Evolutionary conservation across 1,140 invertebrate species (phyloP), one percentile per base, ranked within the genome.

Genomic region (Globodera rostochiensis): DNA sequence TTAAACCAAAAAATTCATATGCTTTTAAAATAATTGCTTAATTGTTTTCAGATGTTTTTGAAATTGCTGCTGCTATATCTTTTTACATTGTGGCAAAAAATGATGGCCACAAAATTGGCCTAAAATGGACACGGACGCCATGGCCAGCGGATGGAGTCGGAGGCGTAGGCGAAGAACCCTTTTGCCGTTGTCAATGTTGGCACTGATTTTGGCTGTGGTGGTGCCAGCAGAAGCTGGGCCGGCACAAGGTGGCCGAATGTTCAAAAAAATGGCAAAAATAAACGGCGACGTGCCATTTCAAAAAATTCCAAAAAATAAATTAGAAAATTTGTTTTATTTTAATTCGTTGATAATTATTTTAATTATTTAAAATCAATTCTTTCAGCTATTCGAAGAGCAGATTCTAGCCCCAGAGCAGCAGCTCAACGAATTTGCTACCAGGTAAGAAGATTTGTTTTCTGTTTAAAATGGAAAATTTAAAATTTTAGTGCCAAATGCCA

Each of bases 401-500:
- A 60, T 60, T 19, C 57, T 3, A 21, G 19, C 36, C 36, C 2
- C 9, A 19, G n/a, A 13, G 67, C 67, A 13, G 50, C 50, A 9
- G 25, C 7, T 47, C 69, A 78, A 49, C 66, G 60, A 46, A 78
- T 78, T 53, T 78, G 76, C 46, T 78, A 64, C 49, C 76, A 78
- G n/a, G 76, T 70, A 47, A 78, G 21, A 47, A 50, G 6, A 7
- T 7, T 7, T 53, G 4, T 7, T 13, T 9, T 13, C 50, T 36
- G 36, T 36, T 36, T 76, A 5, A 21, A 50, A 6, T 76, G 67
- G 13, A 19, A n/a, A 15, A 46, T 21, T 67, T 83, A 50, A 76
- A 66, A 80, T 84, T 79, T 53, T 66, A 84, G 67, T 84, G 83
- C 64, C 83, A 84, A 76, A 70, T 73, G 74, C 82, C 82, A 15